These are phyloP conservation scores for Malurus melanocephalus DNA, from an alignment of 2,113 vertebrate genomes.

Conservation along the genomic window DNA sequence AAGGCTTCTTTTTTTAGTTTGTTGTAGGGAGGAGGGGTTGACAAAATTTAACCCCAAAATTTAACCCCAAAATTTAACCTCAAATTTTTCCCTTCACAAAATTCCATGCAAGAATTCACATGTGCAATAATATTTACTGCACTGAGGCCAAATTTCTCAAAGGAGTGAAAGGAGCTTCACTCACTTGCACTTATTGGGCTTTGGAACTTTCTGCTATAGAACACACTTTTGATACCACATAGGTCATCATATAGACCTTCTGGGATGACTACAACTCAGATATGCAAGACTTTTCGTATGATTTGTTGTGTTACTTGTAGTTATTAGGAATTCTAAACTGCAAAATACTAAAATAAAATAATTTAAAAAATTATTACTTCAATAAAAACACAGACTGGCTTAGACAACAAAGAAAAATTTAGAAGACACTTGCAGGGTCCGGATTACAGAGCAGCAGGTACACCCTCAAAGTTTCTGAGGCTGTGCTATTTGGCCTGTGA, in stretches of 20 bases:
- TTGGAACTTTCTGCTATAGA: not conserved
- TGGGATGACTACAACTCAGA: not conserved
- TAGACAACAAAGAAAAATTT: not conserved
- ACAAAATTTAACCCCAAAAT: not conserved
- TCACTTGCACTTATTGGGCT: too few relatives aligned
- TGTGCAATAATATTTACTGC: accelerated
- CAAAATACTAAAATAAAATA: not conserved
- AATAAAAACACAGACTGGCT: not conserved
- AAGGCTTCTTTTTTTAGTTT: not conserved
- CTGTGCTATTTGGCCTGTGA: not conserved
- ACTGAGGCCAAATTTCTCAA: not conserved
- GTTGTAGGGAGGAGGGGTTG: not conserved
- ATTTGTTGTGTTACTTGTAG: not conserved
- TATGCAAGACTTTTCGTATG: not conserved
- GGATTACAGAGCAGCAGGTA: not conserved
- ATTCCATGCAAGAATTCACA: not conserved
- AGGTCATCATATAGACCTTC: not conserved
- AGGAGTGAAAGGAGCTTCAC: not conserved
- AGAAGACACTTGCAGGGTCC: not conserved
- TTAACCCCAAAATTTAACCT: not conserved
- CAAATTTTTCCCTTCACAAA: not conserved
- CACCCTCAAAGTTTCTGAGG: not conserved
- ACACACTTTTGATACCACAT: not conserved
- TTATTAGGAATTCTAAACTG: not conserved
- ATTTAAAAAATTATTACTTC: not conserved